Evolutionary conservation across 2,113 vertebrate genomes (phyloP).

Genomic region (Brienomyrus longianalis): DNA sequence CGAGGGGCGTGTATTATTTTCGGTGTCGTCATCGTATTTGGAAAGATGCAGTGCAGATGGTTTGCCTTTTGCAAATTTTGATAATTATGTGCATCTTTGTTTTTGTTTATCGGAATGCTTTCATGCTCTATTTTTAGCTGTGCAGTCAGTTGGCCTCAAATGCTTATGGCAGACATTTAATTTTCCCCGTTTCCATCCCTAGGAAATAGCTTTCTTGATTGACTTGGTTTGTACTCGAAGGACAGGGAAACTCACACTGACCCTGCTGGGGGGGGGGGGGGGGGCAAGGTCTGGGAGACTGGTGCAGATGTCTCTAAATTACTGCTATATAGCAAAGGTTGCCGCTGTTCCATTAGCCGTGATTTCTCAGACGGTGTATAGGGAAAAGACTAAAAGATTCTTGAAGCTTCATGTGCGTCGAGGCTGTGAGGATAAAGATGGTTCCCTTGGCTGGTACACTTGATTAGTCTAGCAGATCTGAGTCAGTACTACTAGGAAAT

Average conservation of each 20-base stretch:
- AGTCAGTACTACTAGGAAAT: background rate
- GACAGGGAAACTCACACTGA: background rate
- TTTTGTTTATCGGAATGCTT: background rate
- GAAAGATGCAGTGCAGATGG: slow-evolving; percentile 3
- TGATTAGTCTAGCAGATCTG: slow-evolving; percentile 22
- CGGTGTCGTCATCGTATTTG: background rate
- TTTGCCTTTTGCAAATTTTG: background rate
- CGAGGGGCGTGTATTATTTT: background rate
- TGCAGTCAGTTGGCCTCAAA: background rate
- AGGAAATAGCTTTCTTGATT: slow-evolving; percentile 1
- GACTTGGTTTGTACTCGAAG: background rate
- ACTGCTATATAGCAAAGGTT: background rate
- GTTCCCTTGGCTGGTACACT: background rate
- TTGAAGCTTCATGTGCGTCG: background rate
- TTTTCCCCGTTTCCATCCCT: background rate
- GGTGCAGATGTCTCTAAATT: background rate
- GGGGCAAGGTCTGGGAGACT: background rate
- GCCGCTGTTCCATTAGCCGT: background rate
- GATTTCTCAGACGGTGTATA: background rate
- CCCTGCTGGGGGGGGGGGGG: too few species aligned
- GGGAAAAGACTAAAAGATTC: background rate
- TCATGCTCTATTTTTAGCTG: background rate
- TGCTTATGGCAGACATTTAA: background rate
- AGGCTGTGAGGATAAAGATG: slow-evolving; percentile 12
- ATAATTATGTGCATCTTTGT: background rate